Conservation (phyloP, 2,113 vertebrate species). For the Elaphurus davidianus region DNA sequence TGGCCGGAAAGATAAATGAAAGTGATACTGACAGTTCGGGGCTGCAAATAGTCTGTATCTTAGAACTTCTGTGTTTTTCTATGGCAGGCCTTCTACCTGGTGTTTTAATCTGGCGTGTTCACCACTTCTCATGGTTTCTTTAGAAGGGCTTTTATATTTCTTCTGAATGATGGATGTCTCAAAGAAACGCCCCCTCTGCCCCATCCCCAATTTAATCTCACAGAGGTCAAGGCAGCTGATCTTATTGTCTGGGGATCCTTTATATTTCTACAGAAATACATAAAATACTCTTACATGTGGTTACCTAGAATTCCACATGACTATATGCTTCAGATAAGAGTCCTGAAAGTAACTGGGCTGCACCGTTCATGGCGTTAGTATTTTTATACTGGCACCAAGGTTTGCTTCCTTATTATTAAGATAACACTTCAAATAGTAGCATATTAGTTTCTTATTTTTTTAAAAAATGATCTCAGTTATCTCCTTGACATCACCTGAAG, state of each 20-base stretch:
- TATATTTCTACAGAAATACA: neutral
- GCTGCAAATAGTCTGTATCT: neutral
- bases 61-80: neutral
- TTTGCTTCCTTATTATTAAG: neutral
- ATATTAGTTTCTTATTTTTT: neutral
- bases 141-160: neutral
- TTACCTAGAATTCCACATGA: fast-evolving
- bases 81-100: neutral
- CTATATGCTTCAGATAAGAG: fast-evolving
- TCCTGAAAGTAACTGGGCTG: neutral
- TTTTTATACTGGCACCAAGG: neutral
- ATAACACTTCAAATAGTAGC: neutral
- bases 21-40: neutral
- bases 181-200: neutral
- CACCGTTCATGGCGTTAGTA: fast-evolving
- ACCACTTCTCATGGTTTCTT: neutral
- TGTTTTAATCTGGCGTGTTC: neutral
- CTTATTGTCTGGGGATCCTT: neutral
- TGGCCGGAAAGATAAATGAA: conserved; percentile 63
- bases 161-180: neutral
- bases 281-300: too few relatives aligned
- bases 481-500: neutral
- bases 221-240: neutral
- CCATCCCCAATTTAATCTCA: neutral
- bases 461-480: neutral